These are phyloP conservation scores for Desmodus rotundus DNA, from an alignment of 2,113 vertebrate genomes.

Conservation along the genomic window DNA sequence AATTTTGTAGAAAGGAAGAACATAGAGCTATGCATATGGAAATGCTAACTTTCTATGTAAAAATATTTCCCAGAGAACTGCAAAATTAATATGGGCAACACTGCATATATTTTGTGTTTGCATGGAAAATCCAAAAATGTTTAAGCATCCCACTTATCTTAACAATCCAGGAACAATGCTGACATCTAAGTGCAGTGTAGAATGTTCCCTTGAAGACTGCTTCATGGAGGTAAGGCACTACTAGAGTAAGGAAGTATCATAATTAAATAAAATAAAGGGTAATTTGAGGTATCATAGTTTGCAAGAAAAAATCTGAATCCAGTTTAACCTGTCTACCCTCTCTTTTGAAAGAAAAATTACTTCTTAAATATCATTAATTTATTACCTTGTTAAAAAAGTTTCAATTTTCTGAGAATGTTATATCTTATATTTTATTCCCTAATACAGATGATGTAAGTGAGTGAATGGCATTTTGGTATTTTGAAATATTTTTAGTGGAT, in stretches of 20 bases:
- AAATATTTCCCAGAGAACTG: not conserved
- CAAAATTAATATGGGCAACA: not conserved
- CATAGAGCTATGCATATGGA: not conserved
- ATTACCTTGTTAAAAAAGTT: slow-evolving; percentile 68
- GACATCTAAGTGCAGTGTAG: not conserved
- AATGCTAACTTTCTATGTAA: not conserved
- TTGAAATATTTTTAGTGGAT: slow-evolving; percentile 50
- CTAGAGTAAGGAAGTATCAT: not conserved
- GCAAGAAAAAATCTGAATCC: slow-evolving; percentile 47
- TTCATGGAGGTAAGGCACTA: slow-evolving; percentile 1
- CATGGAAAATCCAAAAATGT: not conserved
- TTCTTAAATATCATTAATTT: slow-evolving; percentile 59
- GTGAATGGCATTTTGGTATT: slow-evolving; percentile 58
- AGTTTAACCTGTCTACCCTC: slow-evolving; percentile 65
- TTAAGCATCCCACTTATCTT: not conserved
- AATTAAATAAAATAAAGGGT: slow-evolving; percentile 64
- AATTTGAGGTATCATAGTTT: slow-evolving; percentile 59
- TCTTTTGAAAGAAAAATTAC: slow-evolving; percentile 66
- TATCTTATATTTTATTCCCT: slow-evolving; percentile 42
- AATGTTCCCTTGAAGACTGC: not conserved
- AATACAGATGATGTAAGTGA: slow-evolving; percentile 11
- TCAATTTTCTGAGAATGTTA: slow-evolving; percentile 59
- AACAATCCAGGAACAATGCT: not conserved
- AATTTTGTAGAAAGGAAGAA: not conserved
- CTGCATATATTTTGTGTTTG: not conserved